Conservation (phyloP, 2,113 vertebrate species). For the Eleginops maclovinus region DNA sequence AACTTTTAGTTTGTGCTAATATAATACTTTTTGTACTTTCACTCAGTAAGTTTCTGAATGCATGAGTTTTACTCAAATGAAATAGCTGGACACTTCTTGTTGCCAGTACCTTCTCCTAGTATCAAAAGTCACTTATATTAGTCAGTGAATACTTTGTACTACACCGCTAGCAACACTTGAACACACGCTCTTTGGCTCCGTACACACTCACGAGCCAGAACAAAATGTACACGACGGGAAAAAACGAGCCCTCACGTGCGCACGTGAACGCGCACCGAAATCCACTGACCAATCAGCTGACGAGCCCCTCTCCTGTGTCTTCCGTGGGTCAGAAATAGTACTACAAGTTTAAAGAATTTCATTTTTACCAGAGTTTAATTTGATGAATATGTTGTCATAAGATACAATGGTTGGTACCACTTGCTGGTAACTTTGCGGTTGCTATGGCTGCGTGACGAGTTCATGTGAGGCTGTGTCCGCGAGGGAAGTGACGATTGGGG, state of each 20-base stretch:
- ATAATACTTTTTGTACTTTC: too few relatives aligned
- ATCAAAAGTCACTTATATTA: not conserved
- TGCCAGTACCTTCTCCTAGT: not conserved
- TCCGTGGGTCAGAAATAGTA: not conserved
- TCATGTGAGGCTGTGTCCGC: conserved; percentile 59
- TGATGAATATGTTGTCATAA: not conserved
- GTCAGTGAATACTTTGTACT: not conserved
- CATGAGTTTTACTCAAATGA: too few relatives aligned
- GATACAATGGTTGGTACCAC: conserved; percentile 19
- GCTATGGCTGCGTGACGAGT: conserved; percentile 81
- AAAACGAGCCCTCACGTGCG: conserved; percentile 60
- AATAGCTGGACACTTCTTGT: too few relatives aligned
- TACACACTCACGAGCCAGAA: conserved; percentile 37
- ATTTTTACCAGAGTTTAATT: not conserved
- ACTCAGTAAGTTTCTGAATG: too few relatives aligned
- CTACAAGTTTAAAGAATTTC: not conserved
- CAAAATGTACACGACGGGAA: conserved; percentile 73
- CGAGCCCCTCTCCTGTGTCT: not conserved
- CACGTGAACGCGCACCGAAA: conserved; percentile 60
- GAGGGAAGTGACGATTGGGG: conserved; percentile 75
- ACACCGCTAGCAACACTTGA: not conserved
- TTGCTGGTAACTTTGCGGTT: conserved; percentile 69
- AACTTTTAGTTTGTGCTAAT: too few relatives aligned
- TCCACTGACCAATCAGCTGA: conserved; percentile 66
- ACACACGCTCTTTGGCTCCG: conserved; percentile 25